Evolutionary conservation across 2,797 vertebrate genomes (phyloP).

Genomic region (Myotis pilosus): DNA sequence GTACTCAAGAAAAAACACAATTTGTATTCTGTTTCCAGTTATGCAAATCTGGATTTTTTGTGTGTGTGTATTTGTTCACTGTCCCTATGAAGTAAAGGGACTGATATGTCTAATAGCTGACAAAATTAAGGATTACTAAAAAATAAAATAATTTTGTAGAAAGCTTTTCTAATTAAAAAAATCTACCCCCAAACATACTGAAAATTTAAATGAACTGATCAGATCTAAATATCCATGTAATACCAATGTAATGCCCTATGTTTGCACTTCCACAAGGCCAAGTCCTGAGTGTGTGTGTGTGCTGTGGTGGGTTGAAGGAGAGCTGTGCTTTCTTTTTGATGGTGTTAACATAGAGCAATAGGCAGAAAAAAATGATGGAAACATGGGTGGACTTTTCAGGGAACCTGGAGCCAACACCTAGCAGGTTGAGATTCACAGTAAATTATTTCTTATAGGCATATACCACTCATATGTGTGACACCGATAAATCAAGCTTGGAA

Average conservation of each 20-base stretch:
- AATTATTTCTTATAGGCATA: background rate
- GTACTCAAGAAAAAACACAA: background rate
- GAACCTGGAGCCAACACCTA: constrained; percentile 14
- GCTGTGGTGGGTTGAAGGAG: constrained; percentile 63
- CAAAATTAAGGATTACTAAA: background rate
- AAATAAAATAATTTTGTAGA: background rate
- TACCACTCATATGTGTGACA: accelerated
- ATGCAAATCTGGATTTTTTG: background rate
- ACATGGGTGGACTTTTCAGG: constrained; percentile 49
- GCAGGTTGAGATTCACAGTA: background rate
- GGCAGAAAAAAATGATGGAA: constrained; percentile 61
- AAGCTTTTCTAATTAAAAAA: background rate
- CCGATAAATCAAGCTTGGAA: background rate
- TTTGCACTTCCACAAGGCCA: background rate
- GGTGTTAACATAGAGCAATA: constrained; percentile 72
- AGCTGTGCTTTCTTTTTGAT: constrained; percentile 63
- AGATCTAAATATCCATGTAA: constrained; percentile 69
- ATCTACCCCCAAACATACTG: constrained; percentile 54
- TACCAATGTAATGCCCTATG: constrained; percentile 25
- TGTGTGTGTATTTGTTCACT: background rate
- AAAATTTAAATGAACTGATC: constrained; percentile 66
- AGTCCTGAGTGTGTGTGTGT: constrained; percentile 57
- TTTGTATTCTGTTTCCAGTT: background rate
- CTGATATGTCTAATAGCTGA: accelerated
- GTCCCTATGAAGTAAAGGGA: background rate